Evolutionary conservation across 1,140 invertebrate genomes (phyloP), one percentile per base, ranked within the genome.

Genomic region (Nilaparvata lugens): DNA sequence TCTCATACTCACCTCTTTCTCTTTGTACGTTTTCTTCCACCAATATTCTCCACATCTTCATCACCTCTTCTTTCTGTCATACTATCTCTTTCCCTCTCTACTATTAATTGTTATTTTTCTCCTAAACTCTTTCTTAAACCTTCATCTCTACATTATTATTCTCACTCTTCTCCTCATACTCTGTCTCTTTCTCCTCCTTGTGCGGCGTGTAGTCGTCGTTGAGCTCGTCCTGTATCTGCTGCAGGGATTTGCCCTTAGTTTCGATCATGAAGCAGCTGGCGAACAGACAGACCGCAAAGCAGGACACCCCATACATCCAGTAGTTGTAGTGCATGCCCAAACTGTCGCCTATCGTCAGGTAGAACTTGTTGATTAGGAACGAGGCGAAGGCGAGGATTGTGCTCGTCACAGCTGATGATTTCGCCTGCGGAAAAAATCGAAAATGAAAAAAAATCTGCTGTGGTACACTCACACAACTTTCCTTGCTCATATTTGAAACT

Each of bases 171-270:
- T 23, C 45, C 3, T 45, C 42, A 45, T 5, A 16, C 45, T 48
- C 45, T 40, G n/a, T 40, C n/a, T 40, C 9, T 40, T 40, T 9
- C 21, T 18, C 16, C 14, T 48, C 21, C 45, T 48, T 9, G 14
- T 48, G 45, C 9, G 16, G 45, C 9, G 16, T 48, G 14, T 48
- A 19, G 45, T 48, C 45, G 14, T 48, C 59, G 11, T 68, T 67
- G 14, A 76, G 45, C 18, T 70, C 66, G 0, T 65, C 59, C 52
- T 77, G 76, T 61, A 84, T 82, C 67, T 84, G 75, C 67, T 84
- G 81, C 42, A 91, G 79, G 1, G 84, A 83, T 69, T 87, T 89
- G 9, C 87, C 87, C 73, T 92, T 92, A 0, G 89, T 93, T 74
- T 93, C 91, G 0, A 89, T 88, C 16, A 91, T 75, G 40, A 79